phyloP scores from a whole-genome alignment of 2,797 vertebrate genomes.

The Eulemur albifrons region DNA sequence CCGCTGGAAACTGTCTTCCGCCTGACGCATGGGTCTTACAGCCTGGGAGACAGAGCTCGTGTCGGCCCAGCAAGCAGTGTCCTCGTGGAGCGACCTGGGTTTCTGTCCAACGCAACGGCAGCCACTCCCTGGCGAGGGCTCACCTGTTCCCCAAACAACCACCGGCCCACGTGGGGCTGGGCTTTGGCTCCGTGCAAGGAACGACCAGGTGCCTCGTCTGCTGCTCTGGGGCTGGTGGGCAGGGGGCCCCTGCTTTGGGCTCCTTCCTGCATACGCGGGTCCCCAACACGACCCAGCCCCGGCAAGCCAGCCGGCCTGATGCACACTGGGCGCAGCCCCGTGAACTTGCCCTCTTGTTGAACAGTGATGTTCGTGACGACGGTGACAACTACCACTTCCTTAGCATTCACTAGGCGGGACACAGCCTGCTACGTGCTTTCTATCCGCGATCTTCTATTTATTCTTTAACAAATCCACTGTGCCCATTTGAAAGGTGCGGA shows the following conservation, averaged over 20 bases:
- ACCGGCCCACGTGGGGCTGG: accelerated
- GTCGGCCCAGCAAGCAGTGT: not conserved
- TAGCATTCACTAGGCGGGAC: no score
- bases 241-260: not conserved
- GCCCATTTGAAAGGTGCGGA: not conserved
- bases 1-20: accelerated
- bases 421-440: not conserved
- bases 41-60: not conserved
- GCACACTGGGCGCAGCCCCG: accelerated
- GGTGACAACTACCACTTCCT: no score
- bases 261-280: not conserved
- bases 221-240: not conserved
- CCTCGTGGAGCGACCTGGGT: no score
- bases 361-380: accelerated
- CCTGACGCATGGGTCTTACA: not conserved
- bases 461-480: not conserved
- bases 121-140: not conserved
- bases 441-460: no score
- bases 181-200: not conserved
- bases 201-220: accelerated
- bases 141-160: not conserved
- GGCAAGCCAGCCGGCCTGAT: not conserved
- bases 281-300: not conserved
- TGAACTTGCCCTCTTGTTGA: not conserved
- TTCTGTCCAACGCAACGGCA: no score